These are phyloP conservation scores for Hippocampus abdominalis DNA, from an alignment of 2,113 vertebrate species.

Conservation along the genomic window DNA sequence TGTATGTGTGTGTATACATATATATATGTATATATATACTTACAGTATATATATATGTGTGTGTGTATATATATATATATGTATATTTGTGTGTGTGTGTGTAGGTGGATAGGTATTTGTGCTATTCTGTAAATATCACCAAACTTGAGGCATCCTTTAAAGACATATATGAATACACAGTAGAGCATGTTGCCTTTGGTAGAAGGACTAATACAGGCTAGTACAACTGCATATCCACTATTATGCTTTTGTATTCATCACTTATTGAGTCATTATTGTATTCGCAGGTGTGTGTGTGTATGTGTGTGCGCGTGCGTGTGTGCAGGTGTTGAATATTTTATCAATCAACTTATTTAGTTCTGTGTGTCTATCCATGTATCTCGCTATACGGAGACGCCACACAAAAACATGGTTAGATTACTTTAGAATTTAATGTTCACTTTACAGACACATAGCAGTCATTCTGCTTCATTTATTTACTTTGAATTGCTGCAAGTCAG, in stretches of 20 bases:
- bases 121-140: neutral
- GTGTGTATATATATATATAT: no score
- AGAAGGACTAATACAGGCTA: constrained; percentile 19
- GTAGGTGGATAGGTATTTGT: neutral
- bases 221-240: no score
- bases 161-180: neutral
- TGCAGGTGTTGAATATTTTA: no score
- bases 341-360: no score
- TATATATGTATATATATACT: no score
- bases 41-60: no score
- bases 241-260: no score
- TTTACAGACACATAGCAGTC: constrained; percentile 78
- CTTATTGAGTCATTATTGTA: no score
- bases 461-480: constrained; percentile 73
- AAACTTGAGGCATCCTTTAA: neutral
- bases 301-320: no score
- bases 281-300: no score
- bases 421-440: constrained; percentile 77
- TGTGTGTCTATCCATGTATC: neutral
- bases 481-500: constrained; percentile 74
- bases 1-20: no score
- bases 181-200: constrained; percentile 25
- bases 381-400: constrained; percentile 19
- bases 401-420: constrained; percentile 40
- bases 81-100: no score